Base-by-base conservation (phyloP, 2,797 vertebrate genomes). In the Gadopsis bispinosus region DNA sequence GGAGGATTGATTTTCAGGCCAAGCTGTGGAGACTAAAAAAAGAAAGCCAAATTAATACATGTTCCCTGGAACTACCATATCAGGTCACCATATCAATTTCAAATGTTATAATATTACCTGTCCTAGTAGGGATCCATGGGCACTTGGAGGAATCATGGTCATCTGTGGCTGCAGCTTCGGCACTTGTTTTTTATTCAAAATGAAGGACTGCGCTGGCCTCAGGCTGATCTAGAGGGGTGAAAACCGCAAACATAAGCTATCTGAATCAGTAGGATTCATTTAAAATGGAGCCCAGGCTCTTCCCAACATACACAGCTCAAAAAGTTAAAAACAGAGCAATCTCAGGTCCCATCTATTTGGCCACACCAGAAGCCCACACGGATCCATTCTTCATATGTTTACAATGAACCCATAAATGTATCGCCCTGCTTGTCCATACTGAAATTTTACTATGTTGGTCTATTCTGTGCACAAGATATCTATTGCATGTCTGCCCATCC, bases 91-190 rank as follows among this genome's bases (percentile, higher is more conserved):
- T 4, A n/a, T 61, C 16, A 7, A 1, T 43, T 54, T 19, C 1
- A 26, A 35, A 55, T 12, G 14, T 5, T 48, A 37, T 6, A 37
- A 48, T 2, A 26, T 77, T 95, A 99, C 98, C 97, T 99, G 98
- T 96, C 97, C 97, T 80, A 99, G 94, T 67, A 96, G 95, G 70
- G 97, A 95, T 91, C 97, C 96, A 65, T 98, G 98, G 86, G 96
- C 95, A 93, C 96, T 97, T 81, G 95, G 95, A 87, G 97, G 97
- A 92, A 97, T 98, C 97, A 99, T 97, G 8, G 90, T 92, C 92
- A 97, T 97, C 92, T 99, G 98, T 87, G 98, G 97, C 94, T 97
- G 98, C 92, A 99, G 95, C 95, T 99, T 99, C 93, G 97, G 97
- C 94, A 97, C 96, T 95, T 99, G 98, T 89, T 97, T 99, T 95